phyloP scores from a whole-genome alignment of 1,140 invertebrate genomes.

The Hermetia illucens region DNA sequence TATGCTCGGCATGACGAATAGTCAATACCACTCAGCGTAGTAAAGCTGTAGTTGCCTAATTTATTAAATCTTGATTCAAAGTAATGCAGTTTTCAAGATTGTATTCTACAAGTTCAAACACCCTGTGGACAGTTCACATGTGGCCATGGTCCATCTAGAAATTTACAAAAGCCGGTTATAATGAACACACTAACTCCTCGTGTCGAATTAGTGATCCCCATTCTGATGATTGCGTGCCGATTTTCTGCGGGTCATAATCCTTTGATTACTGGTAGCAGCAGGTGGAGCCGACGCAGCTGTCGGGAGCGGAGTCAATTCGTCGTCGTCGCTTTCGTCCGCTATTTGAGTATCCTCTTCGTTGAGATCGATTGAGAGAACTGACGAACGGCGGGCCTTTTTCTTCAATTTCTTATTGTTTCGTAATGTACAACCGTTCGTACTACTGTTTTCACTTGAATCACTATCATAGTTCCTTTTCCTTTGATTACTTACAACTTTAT shows the following conservation, averaged over 20 bases:
- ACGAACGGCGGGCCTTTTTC: slow-evolving; percentile 46
- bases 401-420: slow-evolving; percentile 32
- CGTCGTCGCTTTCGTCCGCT: slow-evolving; percentile 3
- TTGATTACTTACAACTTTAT: slow-evolving; percentile 7
- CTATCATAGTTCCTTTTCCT: slow-evolving; percentile 24
- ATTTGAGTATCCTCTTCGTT: slow-evolving; percentile 45
- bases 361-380: slow-evolving; percentile 53
- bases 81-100: no score
- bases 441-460: slow-evolving; percentile 10
- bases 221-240: slow-evolving; percentile 25
- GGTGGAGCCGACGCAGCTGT: slow-evolving; percentile 35
- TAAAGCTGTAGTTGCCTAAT: no score
- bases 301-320: slow-evolving; percentile 14
- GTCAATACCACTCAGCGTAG: no score
- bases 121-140: no score
- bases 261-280: slow-evolving; percentile 12
- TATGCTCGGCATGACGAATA: no score
- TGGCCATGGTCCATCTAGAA: no score
- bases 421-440: slow-evolving; percentile 21
- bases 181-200: no score
- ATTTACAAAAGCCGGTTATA: no score
- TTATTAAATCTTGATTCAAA: no score
- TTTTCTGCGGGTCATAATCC: slow-evolving; percentile 22
- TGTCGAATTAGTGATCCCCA: no score
- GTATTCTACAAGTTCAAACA: no score